Conservation (phyloP, 1,140 invertebrate species). For the Listronotus bonariensis region DNA sequence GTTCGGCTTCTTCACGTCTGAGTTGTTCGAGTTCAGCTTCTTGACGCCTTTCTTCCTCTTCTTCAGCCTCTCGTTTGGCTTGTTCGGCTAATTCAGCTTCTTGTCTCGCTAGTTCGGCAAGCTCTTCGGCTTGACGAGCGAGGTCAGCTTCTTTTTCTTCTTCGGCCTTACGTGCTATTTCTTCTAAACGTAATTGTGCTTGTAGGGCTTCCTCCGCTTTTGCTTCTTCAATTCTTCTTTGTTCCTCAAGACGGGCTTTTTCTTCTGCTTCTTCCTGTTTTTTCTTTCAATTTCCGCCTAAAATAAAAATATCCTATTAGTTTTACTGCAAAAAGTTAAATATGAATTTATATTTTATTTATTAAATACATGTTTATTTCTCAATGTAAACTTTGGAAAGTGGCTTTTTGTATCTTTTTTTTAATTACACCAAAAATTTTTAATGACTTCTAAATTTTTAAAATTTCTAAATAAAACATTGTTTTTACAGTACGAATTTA, state of each 20-base stretch:
- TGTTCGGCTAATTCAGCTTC: constrained; percentile 65
- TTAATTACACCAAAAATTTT: too few relatives aligned
- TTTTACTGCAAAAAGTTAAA: too few relatives aligned
- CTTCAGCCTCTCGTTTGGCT: constrained; percentile 61
- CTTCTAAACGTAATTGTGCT: constrained; percentile 55
- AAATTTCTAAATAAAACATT: too few relatives aligned
- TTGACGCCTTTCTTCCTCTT: constrained; percentile 51
- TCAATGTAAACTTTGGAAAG: too few relatives aligned
- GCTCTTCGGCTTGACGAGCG: constrained; percentile 61
- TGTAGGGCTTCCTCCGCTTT: constrained; percentile 59
- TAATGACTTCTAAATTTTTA: too few relatives aligned
- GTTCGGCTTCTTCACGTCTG: constrained; percentile 60
- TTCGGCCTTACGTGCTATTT: constrained; percentile 62
- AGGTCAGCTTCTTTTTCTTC: constrained; percentile 59
- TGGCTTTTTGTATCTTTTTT: too few relatives aligned
- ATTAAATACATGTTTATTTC: too few relatives aligned
- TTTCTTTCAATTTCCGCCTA: constrained; percentile 56
- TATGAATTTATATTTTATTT: too few relatives aligned
- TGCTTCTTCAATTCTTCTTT: constrained; percentile 59
- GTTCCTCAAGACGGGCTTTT: constrained; percentile 58
- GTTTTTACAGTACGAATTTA: too few relatives aligned
- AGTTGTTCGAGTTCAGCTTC: constrained; percentile 55
- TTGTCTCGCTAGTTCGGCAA: constrained; percentile 56
- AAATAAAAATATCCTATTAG: not conserved
- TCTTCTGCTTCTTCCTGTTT: constrained; percentile 55